Percentiles rank a stretch among this genome's conserved stretches.
Conservation (phyloP, 2,113 vertebrate genomes). For the Sitta europaea region DNA sequence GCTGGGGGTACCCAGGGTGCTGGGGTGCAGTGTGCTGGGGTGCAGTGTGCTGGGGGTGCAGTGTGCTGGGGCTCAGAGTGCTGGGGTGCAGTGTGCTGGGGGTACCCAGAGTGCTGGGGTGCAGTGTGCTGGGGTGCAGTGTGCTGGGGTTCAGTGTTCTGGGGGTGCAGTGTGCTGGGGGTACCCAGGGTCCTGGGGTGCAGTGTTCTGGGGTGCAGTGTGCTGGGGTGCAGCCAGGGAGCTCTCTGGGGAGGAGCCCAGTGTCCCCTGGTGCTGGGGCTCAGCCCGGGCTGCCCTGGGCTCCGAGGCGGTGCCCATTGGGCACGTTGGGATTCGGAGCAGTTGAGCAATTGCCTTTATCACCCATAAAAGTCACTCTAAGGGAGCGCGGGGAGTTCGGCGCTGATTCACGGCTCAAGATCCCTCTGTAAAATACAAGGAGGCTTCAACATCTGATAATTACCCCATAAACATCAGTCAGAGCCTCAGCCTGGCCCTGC, state of each 20-base stretch:
- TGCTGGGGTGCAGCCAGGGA: neutral
- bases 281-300: neutral
- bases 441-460: neutral
- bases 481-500: neutral
- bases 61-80: too few relatives aligned
- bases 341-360: conserved; percentile 23
- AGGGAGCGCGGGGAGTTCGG: neutral
- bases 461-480: neutral
- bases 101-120: too few relatives aligned
- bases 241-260: neutral
- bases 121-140: too few relatives aligned
- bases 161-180: too few relatives aligned
- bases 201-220: too few relatives aligned
- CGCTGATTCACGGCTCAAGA: neutral
- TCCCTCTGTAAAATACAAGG: neutral
- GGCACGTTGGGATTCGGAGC: neutral
- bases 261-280: neutral
- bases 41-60: too few relatives aligned
- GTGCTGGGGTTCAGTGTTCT: too few relatives aligned
- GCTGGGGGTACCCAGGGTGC: too few relatives aligned
- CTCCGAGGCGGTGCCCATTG: neutral
- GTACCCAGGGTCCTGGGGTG: too few relatives aligned
- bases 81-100: too few relatives aligned
- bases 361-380: neutral
- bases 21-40: too few relatives aligned